Evolutionary conservation across 1,140 invertebrate species (phyloP), one percentile per base, ranked within the genome.

Genomic region (Homarus americanus): DNA sequence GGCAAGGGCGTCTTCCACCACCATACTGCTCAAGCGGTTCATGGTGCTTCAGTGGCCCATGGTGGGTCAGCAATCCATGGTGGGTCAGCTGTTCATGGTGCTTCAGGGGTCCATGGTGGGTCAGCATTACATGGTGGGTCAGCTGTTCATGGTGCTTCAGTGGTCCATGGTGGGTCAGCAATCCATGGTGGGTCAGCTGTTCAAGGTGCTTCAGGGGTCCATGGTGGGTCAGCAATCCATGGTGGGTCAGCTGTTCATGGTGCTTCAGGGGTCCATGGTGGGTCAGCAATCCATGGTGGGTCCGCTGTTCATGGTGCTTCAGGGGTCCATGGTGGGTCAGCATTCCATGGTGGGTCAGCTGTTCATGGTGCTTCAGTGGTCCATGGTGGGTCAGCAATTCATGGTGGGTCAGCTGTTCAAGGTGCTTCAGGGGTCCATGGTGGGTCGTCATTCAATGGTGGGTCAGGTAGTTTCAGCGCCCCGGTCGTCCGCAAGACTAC

Each of bases 401-500:
- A 40, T 78, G 75, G 75, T 78, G 75, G 36, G 0, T 0, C 75
- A 40, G 40, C 41, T 12, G 1, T 1, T 32, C 75, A 40, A 1
- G 75, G 36, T 0, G 40, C n/a, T 20, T 5, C 75, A 40, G n/a
- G n/a, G 12, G 17, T 17, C 9, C 75, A 78, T 5, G 75, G 40
- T 3, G 5, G 66, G 9, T 2, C 73, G 15, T 0, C 15, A 1
- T 36, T 63, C 38, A 28, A 84, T n/a, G 82, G 17, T 40, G 82
- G 82, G 7, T 24, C 53, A 40, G 69, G 24, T 40, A 28, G 20
- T n/a, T 38, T 76, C 34, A n/a, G n/a, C 32, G 83, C 12, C 17
- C 66, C 82, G 15, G 38, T 84, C 4, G 63, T 84, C 32, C 38
- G 66, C 41, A 82, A 63, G 20, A 82, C 41, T 10, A 34, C 53